phyloP scores from a whole-genome alignment of 2,113 vertebrate genomes.

The Dipodomys stephensi region DNA sequence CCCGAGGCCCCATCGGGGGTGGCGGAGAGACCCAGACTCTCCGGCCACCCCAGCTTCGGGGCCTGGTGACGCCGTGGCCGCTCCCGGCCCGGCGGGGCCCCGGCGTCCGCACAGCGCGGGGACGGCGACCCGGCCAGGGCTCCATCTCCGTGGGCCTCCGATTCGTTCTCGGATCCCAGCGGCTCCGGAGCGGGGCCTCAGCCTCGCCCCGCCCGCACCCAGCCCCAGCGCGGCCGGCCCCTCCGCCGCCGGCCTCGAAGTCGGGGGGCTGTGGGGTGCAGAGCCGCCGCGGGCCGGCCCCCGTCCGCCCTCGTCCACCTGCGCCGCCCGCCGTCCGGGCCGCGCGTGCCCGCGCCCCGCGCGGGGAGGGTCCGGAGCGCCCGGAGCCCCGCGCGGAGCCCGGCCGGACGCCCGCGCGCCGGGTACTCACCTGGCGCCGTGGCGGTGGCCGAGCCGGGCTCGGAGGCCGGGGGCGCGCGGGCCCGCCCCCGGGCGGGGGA shows the following conservation, averaged over 20 bases:
- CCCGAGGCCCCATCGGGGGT: background rate
- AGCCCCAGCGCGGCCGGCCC: background rate
- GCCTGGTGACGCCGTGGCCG: background rate
- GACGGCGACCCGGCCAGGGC: background rate
- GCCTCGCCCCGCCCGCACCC: background rate
- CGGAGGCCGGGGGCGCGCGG: background rate
- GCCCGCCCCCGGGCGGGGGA: background rate
- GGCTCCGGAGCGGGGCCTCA: background rate
- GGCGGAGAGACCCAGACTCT: background rate
- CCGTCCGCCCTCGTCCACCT: conserved; percentile 50
- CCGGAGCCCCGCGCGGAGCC: background rate
- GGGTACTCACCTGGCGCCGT: conserved; percentile 73
- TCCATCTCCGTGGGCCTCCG: background rate
- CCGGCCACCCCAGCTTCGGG: background rate
- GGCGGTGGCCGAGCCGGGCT: background rate
- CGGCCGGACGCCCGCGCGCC: background rate
- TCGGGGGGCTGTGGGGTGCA: background rate
- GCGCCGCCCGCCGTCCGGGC: background rate
- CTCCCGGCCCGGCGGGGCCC: background rate
- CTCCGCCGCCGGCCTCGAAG: background rate
- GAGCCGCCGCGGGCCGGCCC: background rate
- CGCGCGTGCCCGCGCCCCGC: conserved; percentile 7
- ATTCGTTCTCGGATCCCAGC: background rate
- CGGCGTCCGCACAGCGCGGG: background rate
- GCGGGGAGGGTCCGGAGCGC: background rate